phyloP scores from a whole-genome alignment of 2,113 vertebrate species.

The Hirundichthys speculiger region DNA sequence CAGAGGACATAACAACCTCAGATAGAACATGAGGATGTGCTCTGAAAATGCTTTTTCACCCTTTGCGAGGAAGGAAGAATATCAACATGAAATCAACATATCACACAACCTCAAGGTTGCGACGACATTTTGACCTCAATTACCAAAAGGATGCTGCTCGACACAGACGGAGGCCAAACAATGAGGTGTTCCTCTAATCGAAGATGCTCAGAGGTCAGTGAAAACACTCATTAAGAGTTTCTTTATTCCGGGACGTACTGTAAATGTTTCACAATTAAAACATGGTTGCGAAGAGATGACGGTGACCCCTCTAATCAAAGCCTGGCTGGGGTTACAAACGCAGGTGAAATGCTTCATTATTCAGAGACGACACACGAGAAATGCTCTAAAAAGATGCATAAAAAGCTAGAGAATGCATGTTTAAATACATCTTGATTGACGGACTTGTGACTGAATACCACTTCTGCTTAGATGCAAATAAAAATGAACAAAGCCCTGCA shows the following conservation, averaged over 20 bases:
- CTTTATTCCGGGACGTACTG: conserved; percentile 26
- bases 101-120: conserved; percentile 7
- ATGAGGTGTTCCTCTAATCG: conserved; percentile 48
- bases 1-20: conserved; percentile 31
- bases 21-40: conserved; percentile 11
- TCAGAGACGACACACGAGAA: neutral
- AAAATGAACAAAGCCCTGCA: neutral
- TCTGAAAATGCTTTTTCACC: conserved; percentile 33
- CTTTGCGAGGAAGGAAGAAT: conserved; percentile 29
- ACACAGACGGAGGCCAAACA: conserved; percentile 62
- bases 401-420: neutral
- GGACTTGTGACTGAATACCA: neutral
- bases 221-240: conserved; percentile 52
- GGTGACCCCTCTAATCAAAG: conserved; percentile 33
- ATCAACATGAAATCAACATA: conserved; percentile 41
- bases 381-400: neutral
- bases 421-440: neutral
- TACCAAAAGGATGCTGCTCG: conserved; percentile 49
- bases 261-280: conserved; percentile 50
- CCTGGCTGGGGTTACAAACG: conserved; percentile 7
- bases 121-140: conserved; percentile 69
- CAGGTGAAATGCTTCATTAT: conserved; percentile 15
- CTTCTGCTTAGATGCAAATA: neutral
- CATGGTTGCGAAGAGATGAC: conserved; percentile 17
- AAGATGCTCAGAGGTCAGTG: conserved; percentile 50